Evolutionary conservation across 2,113 vertebrate species (phyloP).

Genomic region (human (Homo sapiens)): GRCh38 chr9:96438001-96438500

Average conservation of each 20-base stretch:
- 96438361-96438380: no score
- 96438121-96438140: neutral
- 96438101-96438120: neutral
- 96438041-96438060: neutral
- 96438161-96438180: neutral
- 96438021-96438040: no score
- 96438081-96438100: neutral
- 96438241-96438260: neutral
- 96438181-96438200: neutral
- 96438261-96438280: neutral
- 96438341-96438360: no score
- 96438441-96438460: neutral
- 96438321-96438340: neutral
- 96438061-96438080: neutral
- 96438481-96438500: neutral
- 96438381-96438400: no score
- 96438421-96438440: neutral
- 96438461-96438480: neutral
- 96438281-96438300: neutral
- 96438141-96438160: neutral
- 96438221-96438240: neutral
- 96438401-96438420: no score
- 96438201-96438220: neutral
- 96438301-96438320: neutral
- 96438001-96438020: neutral